Base-by-base conservation (phyloP, 1,140 invertebrate species). In the Drosophila kepulauana region DNA sequence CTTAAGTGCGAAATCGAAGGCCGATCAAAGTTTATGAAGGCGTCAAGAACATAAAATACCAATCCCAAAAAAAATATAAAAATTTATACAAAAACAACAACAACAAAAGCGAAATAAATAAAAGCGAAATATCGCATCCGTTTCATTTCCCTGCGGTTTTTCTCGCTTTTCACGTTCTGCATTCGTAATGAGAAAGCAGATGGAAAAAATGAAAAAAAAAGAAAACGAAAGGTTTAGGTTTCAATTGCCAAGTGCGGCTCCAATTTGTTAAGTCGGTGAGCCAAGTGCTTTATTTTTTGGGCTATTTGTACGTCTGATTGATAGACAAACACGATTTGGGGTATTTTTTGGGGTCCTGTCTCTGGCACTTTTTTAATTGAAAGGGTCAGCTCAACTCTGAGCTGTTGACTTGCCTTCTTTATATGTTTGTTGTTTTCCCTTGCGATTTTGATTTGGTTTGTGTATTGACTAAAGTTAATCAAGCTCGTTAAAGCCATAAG, bases 11-110 rank as follows among this genome's bases (percentile, higher is more conserved):
- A 35, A 30, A 63, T 54, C 41, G 41, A 45, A 20, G 38, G 63
- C 25, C 80, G 75, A 85, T 85, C 81, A 85, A 85, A 77, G 67
- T 84, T 84, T 82, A 61, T 75, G 66, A 49, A 76, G 76, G 80
- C 81, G 71, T 82, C 73, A 77, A 72, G 51, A 68, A 66, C 72
- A 81, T 51, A 70, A 82, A 66, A 49, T 25, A 3, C 20, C 0
- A 25, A 25, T 25, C 64, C 15, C 16, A 45, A 45, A 65, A 46
- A 33, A 62, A 67, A 80, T 66, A 38, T 5, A 79, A 62, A 79
- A 38, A 38, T 69, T 45, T 58, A 38, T 35, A 16, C 20, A 63
- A 52, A 15, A 15, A 28, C 25, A 35, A 35, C 1, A 13, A 6
- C 51, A 41, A 41, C n/a, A 43, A 43, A 43, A 13, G 2, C 5